phyloP scores from a whole-genome alignment of 2,113 vertebrate genomes.

The Mustela lutreola region DNA sequence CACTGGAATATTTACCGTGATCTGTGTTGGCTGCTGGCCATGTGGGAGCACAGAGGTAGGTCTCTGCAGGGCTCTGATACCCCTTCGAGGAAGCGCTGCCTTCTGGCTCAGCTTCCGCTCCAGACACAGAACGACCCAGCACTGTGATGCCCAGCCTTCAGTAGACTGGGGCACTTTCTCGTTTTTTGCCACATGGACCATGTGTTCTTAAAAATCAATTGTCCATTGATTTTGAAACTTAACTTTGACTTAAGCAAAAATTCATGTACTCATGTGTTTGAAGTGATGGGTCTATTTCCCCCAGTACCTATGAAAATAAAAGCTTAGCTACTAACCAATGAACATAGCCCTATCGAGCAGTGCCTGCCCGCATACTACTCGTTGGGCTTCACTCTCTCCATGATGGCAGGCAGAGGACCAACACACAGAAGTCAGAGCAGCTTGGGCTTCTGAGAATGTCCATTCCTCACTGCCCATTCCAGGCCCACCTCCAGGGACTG shows the following conservation, averaged over 20 bases:
- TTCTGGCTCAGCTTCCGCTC: neutral
- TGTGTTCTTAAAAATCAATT: neutral
- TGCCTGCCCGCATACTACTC: accelerated
- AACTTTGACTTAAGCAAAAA: neutral
- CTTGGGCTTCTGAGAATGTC: neutral
- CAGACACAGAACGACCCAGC: neutral
- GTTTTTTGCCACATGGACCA: accelerated
- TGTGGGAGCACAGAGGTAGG: neutral
- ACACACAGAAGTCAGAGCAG: neutral
- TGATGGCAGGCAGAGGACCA: neutral
- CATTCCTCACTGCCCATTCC: neutral
- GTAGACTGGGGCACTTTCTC: neutral
- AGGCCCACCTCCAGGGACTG: neutral
- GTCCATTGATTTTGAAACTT: neutral
- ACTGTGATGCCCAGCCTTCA: neutral
- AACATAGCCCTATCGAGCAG: neutral
- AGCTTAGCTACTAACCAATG: neutral
- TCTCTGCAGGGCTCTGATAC: neutral
- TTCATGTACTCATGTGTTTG: neutral
- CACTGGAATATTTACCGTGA: neutral
- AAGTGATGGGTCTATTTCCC: neutral
- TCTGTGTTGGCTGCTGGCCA: neutral
- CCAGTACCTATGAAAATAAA: neutral
- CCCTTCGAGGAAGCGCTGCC: neutral
- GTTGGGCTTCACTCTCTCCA: neutral